Conservation (phyloP, 1,140 invertebrate genomes). For the Scaptomyza pallida region DNA sequence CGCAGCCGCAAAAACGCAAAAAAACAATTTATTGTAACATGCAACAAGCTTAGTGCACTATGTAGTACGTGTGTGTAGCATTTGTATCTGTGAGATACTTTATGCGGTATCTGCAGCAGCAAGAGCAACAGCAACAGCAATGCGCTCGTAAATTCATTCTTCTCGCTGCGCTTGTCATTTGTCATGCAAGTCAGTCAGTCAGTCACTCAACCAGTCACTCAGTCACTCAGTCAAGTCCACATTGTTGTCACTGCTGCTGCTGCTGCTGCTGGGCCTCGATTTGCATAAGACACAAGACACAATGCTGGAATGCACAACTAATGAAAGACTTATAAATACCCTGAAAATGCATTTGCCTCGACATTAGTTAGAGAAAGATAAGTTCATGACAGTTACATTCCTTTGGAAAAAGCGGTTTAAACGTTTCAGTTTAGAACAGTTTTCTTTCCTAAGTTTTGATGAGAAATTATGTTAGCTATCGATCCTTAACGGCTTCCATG, state of each 20-base stretch:
- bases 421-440: no score
- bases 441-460: no score
- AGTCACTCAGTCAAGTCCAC: slow-evolving; percentile 38
- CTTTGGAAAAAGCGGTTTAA: no score
- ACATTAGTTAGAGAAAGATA: no score
- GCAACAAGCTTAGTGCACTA: slow-evolving; percentile 36
- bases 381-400: no score
- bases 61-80: background rate
- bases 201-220: slow-evolving; percentile 52
- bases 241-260: slow-evolving; percentile 31
- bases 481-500: no score
- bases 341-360: slow-evolving; percentile 3
- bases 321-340: slow-evolving; percentile 19
- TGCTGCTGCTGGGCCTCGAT: slow-evolving; percentile 32
- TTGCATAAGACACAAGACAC: slow-evolving; percentile 51
- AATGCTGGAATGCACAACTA: slow-evolving; percentile 16
- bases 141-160: slow-evolving; percentile 73
- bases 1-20: slow-evolving; percentile 18
- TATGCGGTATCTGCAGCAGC: slow-evolving; percentile 69
- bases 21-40: slow-evolving; percentile 44
- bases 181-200: slow-evolving; percentile 69
- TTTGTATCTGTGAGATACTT: slow-evolving; percentile 67
- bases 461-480: no score
- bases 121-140: no score
- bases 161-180: slow-evolving; percentile 48